These are phyloP conservation scores for Drosophila cardini DNA, from an alignment of 1,140 invertebrate species.

Conservation along the genomic window DNA sequence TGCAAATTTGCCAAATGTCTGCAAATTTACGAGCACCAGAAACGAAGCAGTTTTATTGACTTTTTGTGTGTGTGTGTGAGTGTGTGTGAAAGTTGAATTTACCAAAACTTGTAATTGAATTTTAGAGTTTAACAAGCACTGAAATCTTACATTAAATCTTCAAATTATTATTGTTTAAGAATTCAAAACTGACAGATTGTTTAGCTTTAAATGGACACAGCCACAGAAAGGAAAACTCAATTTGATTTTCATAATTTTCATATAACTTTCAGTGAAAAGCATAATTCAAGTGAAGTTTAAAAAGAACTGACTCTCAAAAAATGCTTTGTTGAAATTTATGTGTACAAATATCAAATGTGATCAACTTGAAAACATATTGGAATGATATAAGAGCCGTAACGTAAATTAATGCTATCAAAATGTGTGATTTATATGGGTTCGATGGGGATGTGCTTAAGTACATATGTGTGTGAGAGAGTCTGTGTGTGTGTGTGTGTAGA, in stretches of 20 bases:
- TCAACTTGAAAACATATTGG: slow-evolving; percentile 64
- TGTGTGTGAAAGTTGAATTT: slow-evolving; percentile 26
- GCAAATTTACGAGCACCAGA: slow-evolving; percentile 48
- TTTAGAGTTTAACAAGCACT: background rate
- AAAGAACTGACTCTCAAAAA: slow-evolving; percentile 10
- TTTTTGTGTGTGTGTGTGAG: background rate
- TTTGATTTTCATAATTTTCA: background rate
- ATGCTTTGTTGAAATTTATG: slow-evolving; percentile 45
- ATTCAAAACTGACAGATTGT: background rate
- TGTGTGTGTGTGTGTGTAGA: slow-evolving; percentile 6
- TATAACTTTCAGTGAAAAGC: background rate
- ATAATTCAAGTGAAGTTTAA: background rate
- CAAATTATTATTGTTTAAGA: background rate
- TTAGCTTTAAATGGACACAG: background rate
- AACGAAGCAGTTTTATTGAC: slow-evolving; percentile 4
- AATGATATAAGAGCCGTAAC: slow-evolving; percentile 60
- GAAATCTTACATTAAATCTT: background rate
- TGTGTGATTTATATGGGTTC: slow-evolving; percentile 62
- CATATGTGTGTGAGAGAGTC: background rate
- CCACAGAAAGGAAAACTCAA: background rate
- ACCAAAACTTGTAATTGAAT: background rate
- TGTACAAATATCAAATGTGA: slow-evolving; percentile 47
- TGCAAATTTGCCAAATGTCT: slow-evolving; percentile 70
- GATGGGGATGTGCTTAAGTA: background rate
- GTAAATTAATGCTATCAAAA: slow-evolving; percentile 71